Evolutionary conservation across 2,113 vertebrate genomes (phyloP).

Genomic region (human (Homo sapiens)): DNA sequence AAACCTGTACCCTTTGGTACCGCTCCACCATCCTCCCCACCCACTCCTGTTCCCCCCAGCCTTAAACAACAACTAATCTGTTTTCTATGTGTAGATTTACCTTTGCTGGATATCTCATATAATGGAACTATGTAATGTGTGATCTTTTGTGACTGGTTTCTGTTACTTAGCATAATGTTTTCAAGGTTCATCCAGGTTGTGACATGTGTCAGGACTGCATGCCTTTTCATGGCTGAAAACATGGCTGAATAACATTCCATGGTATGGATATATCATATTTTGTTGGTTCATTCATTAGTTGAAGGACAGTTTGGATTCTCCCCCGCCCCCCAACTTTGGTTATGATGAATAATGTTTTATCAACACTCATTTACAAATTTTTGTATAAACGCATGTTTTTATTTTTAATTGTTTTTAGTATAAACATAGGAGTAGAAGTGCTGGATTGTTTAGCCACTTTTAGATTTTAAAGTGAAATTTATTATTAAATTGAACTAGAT

Average conservation of each 20-base stretch:
- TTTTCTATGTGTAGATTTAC: not conserved
- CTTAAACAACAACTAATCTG: not conserved
- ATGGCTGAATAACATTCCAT: not conserved
- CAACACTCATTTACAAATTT: not conserved
- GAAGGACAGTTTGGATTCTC: not conserved
- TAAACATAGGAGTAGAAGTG: not conserved
- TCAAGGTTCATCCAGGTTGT: not conserved
- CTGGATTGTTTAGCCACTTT: not conserved
- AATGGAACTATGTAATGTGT: not conserved
- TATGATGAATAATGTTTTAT: not conserved
- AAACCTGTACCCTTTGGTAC: not conserved
- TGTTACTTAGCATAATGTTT: not conserved
- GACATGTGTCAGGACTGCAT: not conserved
- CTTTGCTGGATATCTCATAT: not conserved
- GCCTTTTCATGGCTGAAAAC: not conserved
- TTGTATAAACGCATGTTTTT: not conserved
- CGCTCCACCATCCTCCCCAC: rapidly evolving
- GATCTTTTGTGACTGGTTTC: not conserved
- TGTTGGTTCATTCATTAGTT: not conserved
- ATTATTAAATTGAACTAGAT: not conserved
- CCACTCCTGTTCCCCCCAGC: not conserved
- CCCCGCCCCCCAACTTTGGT: not conserved
- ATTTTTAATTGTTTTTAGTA: not conserved
- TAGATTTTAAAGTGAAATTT: not conserved
- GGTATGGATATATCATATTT: not conserved